Conservation (phyloP, 2,888 invertebrate species). For the Mimachlamys varia region DNA sequence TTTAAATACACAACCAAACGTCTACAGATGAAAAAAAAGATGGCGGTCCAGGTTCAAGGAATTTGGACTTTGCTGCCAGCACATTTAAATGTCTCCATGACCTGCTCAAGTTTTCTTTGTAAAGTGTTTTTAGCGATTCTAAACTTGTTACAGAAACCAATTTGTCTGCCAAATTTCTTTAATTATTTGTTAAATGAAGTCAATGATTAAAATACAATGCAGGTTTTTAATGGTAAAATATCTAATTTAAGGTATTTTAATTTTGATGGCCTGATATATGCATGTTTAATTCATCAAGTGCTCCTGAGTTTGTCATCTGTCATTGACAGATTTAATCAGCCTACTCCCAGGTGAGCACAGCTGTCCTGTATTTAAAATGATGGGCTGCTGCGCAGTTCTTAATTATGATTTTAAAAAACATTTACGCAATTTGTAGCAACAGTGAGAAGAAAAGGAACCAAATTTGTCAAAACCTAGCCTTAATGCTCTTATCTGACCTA, state of each 20-base stretch:
- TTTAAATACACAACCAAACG: not conserved
- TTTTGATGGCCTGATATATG: not conserved
- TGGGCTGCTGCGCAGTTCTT: not conserved
- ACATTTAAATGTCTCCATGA: not conserved
- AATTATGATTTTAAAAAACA: not conserved
- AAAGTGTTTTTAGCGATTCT: not conserved
- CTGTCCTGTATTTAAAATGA: not conserved
- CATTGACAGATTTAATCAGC: not conserved
- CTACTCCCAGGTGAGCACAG: not conserved
- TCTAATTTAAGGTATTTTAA: slow-evolving; percentile 7
- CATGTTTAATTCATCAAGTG: not conserved
- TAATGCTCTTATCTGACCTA: slow-evolving; percentile 8
- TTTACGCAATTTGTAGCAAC: not conserved
- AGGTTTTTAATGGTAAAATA: slow-evolving; percentile 15
- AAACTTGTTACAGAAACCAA: not conserved
- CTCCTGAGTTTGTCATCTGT: not conserved
- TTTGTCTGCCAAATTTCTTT: not conserved
- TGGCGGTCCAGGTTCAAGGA: too few species aligned
- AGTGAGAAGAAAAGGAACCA: not conserved
- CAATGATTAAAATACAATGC: not conserved
- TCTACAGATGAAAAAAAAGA: too few species aligned
- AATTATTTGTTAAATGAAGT: not conserved
- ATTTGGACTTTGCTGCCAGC: too few species aligned
- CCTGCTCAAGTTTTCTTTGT: not conserved
- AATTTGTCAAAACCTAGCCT: not conserved